Conservation (phyloP, 2,888 invertebrate genomes). For the Pandemis heparana region DNA sequence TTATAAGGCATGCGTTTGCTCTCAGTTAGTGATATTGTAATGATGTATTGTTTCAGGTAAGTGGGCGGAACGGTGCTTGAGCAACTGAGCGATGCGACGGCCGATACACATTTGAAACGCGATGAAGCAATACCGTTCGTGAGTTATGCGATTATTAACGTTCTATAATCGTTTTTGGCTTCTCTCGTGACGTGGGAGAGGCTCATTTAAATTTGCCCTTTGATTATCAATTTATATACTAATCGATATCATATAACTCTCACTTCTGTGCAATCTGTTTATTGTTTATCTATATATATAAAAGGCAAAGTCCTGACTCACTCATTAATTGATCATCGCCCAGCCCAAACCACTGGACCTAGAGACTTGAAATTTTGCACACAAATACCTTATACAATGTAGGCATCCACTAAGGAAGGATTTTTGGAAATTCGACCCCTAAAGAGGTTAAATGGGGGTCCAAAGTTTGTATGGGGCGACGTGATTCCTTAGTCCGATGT, state of each 20-base stretch:
- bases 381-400: too few relatives aligned
- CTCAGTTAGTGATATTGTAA: conserved; percentile 78
- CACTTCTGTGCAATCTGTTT: conserved; percentile 6
- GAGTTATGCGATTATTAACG: conserved; percentile 71
- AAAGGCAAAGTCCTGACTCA: too few relatives aligned
- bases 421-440: too few relatives aligned
- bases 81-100: conserved; percentile 66
- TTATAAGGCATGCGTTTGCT: conserved; percentile 66
- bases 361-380: too few relatives aligned
- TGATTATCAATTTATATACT: conserved; percentile 23
- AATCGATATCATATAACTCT: not conserved
- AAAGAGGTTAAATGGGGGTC: too few relatives aligned
- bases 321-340: too few relatives aligned
- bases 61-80: conserved; percentile 70
- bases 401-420: too few relatives aligned
- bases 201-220: conserved; percentile 29
- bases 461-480: too few relatives aligned
- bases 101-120: conserved; percentile 63
- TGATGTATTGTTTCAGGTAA: conserved; percentile 85
- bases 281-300: conserved; percentile 7
- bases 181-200: conserved; percentile 35
- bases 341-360: too few relatives aligned
- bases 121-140: conserved; percentile 68
- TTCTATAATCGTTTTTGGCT: conserved; percentile 50
- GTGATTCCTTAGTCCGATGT: too few relatives aligned